Base-by-base conservation (phyloP, 2,888 invertebrate species). In the Apotomis turbidana region DNA sequence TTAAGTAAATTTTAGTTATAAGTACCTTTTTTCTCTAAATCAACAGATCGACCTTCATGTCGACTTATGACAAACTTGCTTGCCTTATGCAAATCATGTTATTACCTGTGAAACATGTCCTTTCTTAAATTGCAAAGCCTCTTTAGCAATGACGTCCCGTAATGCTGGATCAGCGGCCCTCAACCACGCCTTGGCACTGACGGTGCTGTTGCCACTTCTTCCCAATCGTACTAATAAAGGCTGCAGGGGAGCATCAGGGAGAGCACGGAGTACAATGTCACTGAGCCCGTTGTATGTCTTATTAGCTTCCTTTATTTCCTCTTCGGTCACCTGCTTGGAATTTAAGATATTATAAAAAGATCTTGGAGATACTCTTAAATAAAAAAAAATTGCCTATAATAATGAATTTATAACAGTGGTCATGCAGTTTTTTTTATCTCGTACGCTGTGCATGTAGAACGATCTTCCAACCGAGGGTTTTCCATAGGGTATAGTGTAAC, bases 81-180 rank as follows among this genome's bases (percentile, higher is more conserved):
- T 27, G 27, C 27, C 44, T 44, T 8, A 44, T 44, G 44, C 5
- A 5, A 44, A 44, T 6, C 3, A 44, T 44, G 44, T 44, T 27
- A 27, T 59, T 79, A 93, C 93, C 88, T 94, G 94, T 2, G 94
- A 93, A 9, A 93, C 86, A 71, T 94, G 93, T 36, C 95, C 95
- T 82, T 95, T 95, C 79, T 96, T 95, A 95, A 97, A 97, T 78
- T 97, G 97, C 59, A 97, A 86, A 1, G 97, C 97, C 89, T 97
- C 97, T 86, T 97, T 97, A 68, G 97, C 97, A 67, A 97, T 97
- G 10, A 97, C 97, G 77, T 95, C 95, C 80, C 96, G 95, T 68
- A 97, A 88, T 5, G 97, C 96, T 41, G 97, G 96, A 85, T 97
- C 97, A 12, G 96, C 95, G 10, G 94, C 91, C 81, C 95, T 90